These are phyloP conservation scores for Eretmochelys imbricata DNA, from an alignment of 2,113 vertebrate species.

Conservation along the genomic window DNA sequence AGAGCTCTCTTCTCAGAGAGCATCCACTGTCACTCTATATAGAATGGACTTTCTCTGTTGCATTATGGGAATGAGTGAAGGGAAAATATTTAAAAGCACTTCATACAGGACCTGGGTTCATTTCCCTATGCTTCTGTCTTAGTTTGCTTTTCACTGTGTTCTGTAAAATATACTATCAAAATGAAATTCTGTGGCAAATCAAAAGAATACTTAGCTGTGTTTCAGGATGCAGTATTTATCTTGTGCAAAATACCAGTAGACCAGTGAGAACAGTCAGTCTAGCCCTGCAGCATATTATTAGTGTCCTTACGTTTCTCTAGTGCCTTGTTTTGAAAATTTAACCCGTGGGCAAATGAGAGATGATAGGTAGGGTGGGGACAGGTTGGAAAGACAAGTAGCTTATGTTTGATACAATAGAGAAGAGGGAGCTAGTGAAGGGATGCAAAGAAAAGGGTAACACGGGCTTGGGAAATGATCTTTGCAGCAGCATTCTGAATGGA, in stretches of 20 bases:
- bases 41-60: neutral
- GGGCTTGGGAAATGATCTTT: neutral
- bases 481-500: neutral
- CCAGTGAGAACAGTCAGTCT: neutral
- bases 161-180: neutral
- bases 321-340: neutral
- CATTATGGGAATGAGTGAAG: neutral
- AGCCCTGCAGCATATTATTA: neutral
- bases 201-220: neutral
- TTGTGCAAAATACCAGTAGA: neutral
- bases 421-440: neutral
- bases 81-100: neutral
- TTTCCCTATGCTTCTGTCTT: neutral
- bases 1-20: neutral
- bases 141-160: neutral
- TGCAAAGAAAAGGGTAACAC: neutral
- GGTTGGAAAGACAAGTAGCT: neutral
- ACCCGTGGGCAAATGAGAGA: neutral
- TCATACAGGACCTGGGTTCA: neutral
- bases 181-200: neutral
- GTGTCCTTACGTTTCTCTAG: rapidly evolving
- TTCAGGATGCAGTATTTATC: rapidly evolving
- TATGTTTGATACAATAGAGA: neutral
- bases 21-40: neutral
- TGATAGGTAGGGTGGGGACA: neutral